A percentile compares a stretch with the other conserved stretches of the same genome.
Evolutionary conservation across 1,140 invertebrate species (phyloP).

Genomic region (Steinernema feltiae): DNA sequence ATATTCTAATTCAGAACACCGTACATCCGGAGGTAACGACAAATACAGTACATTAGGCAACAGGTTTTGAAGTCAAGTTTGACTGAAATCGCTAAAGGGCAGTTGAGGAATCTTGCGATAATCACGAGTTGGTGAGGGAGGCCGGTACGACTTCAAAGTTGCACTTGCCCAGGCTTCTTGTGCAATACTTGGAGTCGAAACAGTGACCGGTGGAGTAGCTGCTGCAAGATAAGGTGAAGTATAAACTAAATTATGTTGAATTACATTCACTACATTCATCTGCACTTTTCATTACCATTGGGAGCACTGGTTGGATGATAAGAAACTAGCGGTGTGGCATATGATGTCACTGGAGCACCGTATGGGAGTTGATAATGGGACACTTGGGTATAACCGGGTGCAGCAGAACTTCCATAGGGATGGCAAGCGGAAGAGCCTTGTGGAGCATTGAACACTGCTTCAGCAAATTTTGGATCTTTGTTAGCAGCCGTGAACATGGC

Average conservation of each 20-base stretch:
- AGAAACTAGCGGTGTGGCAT: neutral
- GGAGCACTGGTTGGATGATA: neutral
- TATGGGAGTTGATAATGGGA: neutral
- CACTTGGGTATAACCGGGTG: no score
- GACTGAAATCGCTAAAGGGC: constrained; percentile 1
- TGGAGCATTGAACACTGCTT: neutral
- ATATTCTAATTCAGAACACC: no score
- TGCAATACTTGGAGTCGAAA: neutral
- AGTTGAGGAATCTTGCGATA: neutral
- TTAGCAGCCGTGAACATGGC: neutral
- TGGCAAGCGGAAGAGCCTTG: neutral
- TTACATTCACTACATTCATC: no score
- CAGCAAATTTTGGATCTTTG: constrained; percentile 2
- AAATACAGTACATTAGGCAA: no score
- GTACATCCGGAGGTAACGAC: no score
- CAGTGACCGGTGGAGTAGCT: neutral
- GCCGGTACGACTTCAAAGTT: neutral
- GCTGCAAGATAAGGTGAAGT: neutral
- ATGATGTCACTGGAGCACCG: neutral
- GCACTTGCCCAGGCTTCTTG: neutral
- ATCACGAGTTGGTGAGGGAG: neutral
- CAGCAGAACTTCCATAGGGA: neutral
- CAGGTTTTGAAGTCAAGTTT: no score
- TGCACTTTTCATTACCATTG: no score
- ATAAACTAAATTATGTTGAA: neutral